Evolutionary conservation across 2,888 invertebrate genomes (phyloP).

Genomic region (Alcis repandata): DNA sequence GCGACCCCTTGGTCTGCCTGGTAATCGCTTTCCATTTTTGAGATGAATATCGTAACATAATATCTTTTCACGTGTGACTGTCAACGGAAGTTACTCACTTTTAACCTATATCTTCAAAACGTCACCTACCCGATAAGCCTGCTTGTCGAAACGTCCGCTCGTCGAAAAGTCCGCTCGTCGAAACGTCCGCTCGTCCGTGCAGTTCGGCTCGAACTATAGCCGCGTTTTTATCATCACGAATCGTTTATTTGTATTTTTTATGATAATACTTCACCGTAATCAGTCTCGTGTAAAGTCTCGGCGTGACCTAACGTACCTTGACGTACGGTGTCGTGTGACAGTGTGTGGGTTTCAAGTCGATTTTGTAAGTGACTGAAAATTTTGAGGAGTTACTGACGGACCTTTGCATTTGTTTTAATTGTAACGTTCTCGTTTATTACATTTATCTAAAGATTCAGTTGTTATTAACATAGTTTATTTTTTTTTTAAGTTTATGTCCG

Average conservation of each 20-base stretch:
- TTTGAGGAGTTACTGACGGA: neutral
- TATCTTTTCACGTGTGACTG: slow-evolving; percentile 8
- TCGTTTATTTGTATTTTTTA: slow-evolving; percentile 70
- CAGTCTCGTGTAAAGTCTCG: slow-evolving; percentile 66
- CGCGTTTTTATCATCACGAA: slow-evolving; percentile 31
- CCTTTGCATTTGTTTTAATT: neutral
- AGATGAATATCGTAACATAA: neutral
- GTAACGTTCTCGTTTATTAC: too few relatives aligned
- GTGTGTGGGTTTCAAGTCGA: slow-evolving; percentile 40
- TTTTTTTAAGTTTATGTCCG: too few relatives aligned
- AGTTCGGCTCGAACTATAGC: slow-evolving; percentile 18
- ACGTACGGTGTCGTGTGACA: slow-evolving; percentile 20
- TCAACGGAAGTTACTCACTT: slow-evolving; percentile 9
- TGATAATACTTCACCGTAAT: slow-evolving; percentile 68
- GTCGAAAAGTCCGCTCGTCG: too few relatives aligned
- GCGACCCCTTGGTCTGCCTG: too few relatives aligned
- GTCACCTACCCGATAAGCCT: slow-evolving; percentile 20
- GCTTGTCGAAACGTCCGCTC: too few relatives aligned
- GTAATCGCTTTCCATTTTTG: neutral
- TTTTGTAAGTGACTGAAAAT: slow-evolving; percentile 37
- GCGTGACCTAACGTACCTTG: slow-evolving; percentile 62
- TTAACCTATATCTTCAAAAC: slow-evolving; percentile 24
- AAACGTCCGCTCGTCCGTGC: slow-evolving; percentile 22
- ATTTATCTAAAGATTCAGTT: too few relatives aligned
- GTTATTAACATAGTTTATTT: too few relatives aligned